Conservation (phyloP, 2,888 invertebrate species). For the Mechanitis messenoides region DNA sequence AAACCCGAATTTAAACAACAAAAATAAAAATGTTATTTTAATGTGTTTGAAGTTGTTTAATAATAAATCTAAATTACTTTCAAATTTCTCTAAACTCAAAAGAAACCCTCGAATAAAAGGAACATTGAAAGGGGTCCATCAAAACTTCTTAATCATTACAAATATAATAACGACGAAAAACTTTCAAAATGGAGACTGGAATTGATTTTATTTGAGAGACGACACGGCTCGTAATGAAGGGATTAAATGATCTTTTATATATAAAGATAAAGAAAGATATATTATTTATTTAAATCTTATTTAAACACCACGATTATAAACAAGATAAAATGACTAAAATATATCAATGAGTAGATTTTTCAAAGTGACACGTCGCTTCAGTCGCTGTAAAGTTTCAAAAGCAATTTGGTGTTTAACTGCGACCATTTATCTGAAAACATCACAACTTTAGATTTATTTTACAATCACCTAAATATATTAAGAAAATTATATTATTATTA, state of each 20-base stretch:
- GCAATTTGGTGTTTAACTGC: constrained; percentile 62
- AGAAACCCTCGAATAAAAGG: constrained; percentile 9
- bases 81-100: constrained; percentile 8
- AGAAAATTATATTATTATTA: neutral
- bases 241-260: neutral
- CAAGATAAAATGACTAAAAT: neutral
- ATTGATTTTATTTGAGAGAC: constrained; percentile 73
- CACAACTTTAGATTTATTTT: constrained; percentile 9
- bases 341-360: constrained; percentile 41
- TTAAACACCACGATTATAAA: neutral
- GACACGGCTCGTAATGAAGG: constrained; percentile 72
- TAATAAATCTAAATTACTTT: constrained; percentile 8
- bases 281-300: too few relatives aligned
- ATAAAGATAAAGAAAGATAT: too few relatives aligned
- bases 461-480: neutral
- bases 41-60: too few relatives aligned
- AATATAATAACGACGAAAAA: constrained; percentile 57
- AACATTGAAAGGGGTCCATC: constrained; percentile 40
- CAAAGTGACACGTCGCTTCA: constrained; percentile 43
- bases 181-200: constrained; percentile 37
- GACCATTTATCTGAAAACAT: constrained; percentile 49
- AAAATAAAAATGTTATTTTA: too few relatives aligned
- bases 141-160: constrained; percentile 61
- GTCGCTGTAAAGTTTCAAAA: constrained; percentile 48
- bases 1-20: too few relatives aligned